A percentile compares a stretch with the other conserved stretches of the same genome.
These are phyloP conservation scores for Plagiodera versicolora DNA, from an alignment of 2,888 invertebrate species.

Conservation along the genomic window DNA sequence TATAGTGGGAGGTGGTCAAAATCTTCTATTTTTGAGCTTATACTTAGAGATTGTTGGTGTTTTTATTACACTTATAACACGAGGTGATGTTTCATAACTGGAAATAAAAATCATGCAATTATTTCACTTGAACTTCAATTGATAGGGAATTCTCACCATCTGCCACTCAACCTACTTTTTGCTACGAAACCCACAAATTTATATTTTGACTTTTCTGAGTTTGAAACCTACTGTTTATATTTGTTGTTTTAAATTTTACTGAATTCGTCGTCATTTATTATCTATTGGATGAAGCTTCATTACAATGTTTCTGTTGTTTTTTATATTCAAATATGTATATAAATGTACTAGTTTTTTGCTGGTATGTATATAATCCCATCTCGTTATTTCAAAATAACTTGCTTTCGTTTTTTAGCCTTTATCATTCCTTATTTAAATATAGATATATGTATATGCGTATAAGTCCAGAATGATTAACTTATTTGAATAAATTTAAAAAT, in stretches of 20 bases:
- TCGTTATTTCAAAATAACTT: slow-evolving; percentile 17
- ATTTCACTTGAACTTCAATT: too few relatives aligned
- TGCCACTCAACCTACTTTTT: too few relatives aligned
- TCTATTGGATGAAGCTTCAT: slow-evolving; percentile 3
- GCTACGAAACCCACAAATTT: too few relatives aligned
- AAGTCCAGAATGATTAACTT: slow-evolving; percentile 29
- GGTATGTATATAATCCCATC: slow-evolving; percentile 25
- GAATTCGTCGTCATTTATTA: slow-evolving; percentile 13
- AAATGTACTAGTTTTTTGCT: slow-evolving; percentile 21
- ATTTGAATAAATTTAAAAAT: slow-evolving; percentile 23
- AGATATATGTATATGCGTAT: slow-evolving; percentile 31
- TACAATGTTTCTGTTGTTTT: slow-evolving; percentile 19
- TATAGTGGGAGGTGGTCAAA: too few relatives aligned
- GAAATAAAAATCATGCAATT: too few relatives aligned
- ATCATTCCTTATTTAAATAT: slow-evolving; percentile 29
- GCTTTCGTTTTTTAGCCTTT: slow-evolving; percentile 23
- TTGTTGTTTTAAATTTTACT: not conserved
- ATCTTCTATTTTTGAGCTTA: too few relatives aligned
- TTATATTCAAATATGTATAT: slow-evolving; percentile 22
- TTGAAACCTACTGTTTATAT: not conserved
- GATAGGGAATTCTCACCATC: too few relatives aligned
- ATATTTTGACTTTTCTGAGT: too few relatives aligned
- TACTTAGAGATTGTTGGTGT: too few relatives aligned
- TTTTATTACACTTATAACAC: too few relatives aligned
- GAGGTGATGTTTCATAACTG: too few relatives aligned